Conservation (phyloP, 2,888 invertebrate genomes). For the Mallateleia sp. region DNA sequence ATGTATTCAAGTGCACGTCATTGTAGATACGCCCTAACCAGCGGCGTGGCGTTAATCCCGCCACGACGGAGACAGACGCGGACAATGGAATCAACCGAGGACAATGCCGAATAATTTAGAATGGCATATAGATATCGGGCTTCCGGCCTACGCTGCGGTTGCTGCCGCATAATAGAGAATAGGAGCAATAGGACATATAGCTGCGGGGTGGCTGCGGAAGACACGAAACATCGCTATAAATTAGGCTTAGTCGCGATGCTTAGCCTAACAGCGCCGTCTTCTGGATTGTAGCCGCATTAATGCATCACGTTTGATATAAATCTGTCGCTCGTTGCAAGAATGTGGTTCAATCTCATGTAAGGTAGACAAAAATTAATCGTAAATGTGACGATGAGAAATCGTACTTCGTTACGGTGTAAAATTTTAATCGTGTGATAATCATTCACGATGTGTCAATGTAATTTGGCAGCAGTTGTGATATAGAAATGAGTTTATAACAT, state of each 20-base stretch:
- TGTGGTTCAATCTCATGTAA: too few species aligned
- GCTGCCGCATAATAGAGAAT: constrained; percentile 88
- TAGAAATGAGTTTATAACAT: too few species aligned
- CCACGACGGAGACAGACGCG: constrained; percentile 88
- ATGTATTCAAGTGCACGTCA: constrained; percentile 75
- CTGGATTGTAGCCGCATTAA: constrained; percentile 61
- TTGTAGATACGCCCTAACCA: constrained; percentile 85
- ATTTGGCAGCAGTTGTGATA: too few species aligned
- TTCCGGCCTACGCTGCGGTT: constrained; percentile 85
- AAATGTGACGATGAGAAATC: too few species aligned
- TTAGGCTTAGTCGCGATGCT: constrained; percentile 84
- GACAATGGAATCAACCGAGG: constrained; percentile 89
- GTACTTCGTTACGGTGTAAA: too few species aligned
- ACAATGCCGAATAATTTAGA: constrained; percentile 89
- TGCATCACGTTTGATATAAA: constrained; percentile 40
- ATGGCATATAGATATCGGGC: constrained; percentile 88
- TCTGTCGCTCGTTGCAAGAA: constrained; percentile 19
- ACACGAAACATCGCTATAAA: constrained; percentile 89
- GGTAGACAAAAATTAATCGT: too few species aligned
- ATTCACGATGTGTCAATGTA: too few species aligned
- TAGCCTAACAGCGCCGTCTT: constrained; percentile 69
- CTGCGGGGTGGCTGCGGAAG: constrained; percentile 88
- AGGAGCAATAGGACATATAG: constrained; percentile 89
- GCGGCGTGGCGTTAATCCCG: constrained; percentile 85
- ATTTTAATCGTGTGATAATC: too few species aligned